phyloP scores from a whole-genome alignment of 2,888 invertebrate species.

The Nymphalis polychloros region DNA sequence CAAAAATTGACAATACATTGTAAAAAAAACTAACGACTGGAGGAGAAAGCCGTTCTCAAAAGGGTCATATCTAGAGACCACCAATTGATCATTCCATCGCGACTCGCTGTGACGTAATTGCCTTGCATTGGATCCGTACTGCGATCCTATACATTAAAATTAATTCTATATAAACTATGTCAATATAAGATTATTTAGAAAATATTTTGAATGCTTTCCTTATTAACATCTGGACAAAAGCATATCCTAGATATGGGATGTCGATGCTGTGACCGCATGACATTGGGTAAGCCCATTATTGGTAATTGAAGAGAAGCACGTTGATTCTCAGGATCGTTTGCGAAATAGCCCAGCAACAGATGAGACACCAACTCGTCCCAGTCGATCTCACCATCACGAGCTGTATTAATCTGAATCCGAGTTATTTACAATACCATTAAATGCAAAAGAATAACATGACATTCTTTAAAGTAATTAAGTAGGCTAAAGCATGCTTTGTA shows the following conservation, averaged over 20 bases:
- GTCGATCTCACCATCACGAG: constrained; percentile 78
- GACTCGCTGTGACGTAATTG: constrained; percentile 87
- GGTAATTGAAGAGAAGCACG: constrained; percentile 84
- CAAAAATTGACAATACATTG: background rate
- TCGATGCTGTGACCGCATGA: constrained; percentile 85
- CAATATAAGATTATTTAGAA: background rate
- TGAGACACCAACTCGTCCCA: constrained; percentile 92
- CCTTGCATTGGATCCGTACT: constrained; percentile 83
- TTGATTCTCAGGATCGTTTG: constrained; percentile 83
- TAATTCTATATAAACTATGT: background rate
- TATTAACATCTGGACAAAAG: constrained; percentile 83
- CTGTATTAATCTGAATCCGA: constrained; percentile 78
- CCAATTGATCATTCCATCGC: constrained; percentile 89
- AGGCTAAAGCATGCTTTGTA: background rate
- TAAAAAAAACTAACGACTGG: constrained; percentile 78
- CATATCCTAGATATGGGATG: constrained; percentile 85
- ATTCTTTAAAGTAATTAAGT: background rate
- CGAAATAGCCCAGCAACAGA: constrained; percentile 87
- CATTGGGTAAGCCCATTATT: constrained; percentile 81
- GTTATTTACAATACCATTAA: too few species aligned
- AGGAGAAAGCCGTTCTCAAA: constrained; percentile 83
- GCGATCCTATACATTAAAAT: constrained; percentile 69
- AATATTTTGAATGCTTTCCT: constrained; percentile 53
- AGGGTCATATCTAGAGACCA: constrained; percentile 88
- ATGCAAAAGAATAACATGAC: background rate